phyloP scores from a whole-genome alignment of 2,113 vertebrate genomes.

The Tupaia tana region DNA sequence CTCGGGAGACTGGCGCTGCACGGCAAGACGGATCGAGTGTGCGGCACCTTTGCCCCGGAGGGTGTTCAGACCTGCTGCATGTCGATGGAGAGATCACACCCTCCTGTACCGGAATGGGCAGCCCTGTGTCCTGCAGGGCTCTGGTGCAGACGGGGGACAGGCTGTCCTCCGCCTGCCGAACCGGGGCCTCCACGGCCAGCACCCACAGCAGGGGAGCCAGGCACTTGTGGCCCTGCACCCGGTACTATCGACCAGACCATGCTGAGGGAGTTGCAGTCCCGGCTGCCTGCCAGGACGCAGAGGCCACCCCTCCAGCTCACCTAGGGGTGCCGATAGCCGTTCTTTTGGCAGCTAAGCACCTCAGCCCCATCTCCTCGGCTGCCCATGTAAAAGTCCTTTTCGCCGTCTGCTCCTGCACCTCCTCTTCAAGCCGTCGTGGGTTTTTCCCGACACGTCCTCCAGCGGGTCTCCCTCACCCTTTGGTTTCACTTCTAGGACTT shows the following conservation, averaged over 20 bases:
- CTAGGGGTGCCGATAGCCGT: fast-evolving
- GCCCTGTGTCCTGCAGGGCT: fast-evolving
- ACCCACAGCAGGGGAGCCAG: neutral
- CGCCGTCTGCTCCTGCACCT: fast-evolving
- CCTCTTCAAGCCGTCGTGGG: fast-evolving
- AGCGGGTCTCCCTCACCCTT: neutral
- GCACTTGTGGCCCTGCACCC: neutral
- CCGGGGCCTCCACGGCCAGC: no score
- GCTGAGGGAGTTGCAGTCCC: fast-evolving
- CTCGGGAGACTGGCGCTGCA: no score
- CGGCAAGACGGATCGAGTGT: no score
- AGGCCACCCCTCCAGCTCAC: fast-evolving
- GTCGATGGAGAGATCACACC: fast-evolving
- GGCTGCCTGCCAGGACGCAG: fast-evolving
- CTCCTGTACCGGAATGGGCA: neutral
- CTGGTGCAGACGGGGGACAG: fast-evolving
- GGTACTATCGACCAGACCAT: fast-evolving
- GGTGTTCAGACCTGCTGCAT: fast-evolving
- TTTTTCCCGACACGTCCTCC: no score
- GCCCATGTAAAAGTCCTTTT: no score
- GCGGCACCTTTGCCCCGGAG: fast-evolving
- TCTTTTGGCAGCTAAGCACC: neutral
- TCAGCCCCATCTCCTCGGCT: no score
- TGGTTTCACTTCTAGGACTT: no score
- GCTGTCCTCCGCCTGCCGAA: fast-evolving